Percentiles rank a stretch among this genome's conserved stretches.
phyloP scores from a whole-genome alignment of 2,113 vertebrate genomes.

The Crotalus helleri region DNA sequence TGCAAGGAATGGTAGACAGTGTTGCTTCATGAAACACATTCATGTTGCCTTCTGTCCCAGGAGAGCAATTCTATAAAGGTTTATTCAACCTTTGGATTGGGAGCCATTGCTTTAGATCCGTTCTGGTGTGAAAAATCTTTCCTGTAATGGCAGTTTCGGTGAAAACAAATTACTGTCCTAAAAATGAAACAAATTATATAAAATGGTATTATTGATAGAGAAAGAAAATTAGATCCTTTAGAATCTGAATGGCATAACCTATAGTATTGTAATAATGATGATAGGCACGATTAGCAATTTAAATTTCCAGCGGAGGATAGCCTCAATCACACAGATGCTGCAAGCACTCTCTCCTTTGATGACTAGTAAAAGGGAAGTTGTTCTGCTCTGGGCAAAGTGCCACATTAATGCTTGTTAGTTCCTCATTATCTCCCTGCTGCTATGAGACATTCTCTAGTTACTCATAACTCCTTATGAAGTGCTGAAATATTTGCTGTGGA shows the following conservation, averaged over 20 bases:
- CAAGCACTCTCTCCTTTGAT: conserved; percentile 5
- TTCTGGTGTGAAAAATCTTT: not conserved
- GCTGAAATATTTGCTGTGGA: conserved; percentile 31
- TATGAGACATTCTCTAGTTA: conserved; percentile 30
- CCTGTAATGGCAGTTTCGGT: not conserved
- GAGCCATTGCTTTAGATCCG: not conserved
- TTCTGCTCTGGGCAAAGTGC: conserved; percentile 34
- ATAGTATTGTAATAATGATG: not conserved
- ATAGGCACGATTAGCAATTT: conserved; percentile 3
- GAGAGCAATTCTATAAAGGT: not conserved
- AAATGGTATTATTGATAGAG: not conserved
- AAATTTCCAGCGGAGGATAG: conserved; percentile 1
- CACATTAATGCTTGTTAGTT: conserved; percentile 40
- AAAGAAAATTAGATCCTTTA: not conserved
- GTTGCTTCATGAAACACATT: not conserved
- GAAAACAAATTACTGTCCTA: not conserved
- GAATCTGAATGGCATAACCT: not conserved
- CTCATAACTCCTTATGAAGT: conserved; percentile 32
- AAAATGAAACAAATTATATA: not conserved
- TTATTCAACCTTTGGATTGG: not conserved
- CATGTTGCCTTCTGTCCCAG: not conserved
- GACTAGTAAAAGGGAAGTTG: conserved; percentile 31
- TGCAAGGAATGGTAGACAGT: not conserved
- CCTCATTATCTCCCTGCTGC: conserved; percentile 37
- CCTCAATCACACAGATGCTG: conserved; percentile 12